Evolutionary conservation across 1,140 invertebrate genomes (phyloP).

Genomic region (Papilio polyxenes): DNA sequence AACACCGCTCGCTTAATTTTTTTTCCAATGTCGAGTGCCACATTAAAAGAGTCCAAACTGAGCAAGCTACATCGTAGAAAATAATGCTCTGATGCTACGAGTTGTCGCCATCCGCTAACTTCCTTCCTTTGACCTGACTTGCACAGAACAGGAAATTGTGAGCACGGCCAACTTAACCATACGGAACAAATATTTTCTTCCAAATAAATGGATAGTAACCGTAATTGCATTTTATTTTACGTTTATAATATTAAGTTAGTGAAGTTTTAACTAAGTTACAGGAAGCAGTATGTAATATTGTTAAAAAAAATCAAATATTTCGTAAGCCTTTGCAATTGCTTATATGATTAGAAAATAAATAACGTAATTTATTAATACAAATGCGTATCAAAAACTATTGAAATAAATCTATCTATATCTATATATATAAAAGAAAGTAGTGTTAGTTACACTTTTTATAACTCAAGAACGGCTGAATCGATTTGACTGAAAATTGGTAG

Average conservation of each 20-base stretch:
- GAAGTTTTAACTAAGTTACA: too few species aligned
- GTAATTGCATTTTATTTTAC: neutral
- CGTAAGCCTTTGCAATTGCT: too few species aligned
- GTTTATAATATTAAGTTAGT: neutral
- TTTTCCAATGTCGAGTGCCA: neutral
- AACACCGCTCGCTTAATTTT: neutral
- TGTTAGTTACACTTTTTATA: too few species aligned
- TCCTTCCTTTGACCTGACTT: conserved; percentile 45
- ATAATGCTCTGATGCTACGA: conserved; percentile 8
- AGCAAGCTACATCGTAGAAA: conserved; percentile 16
- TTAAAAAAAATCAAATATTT: too few species aligned
- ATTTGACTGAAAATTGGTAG: too few species aligned
- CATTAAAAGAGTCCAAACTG: conserved; percentile 18
- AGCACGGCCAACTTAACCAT: conserved; percentile 41
- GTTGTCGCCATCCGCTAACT: conserved; percentile 31
- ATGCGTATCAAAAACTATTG: too few species aligned
- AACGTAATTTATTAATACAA: too few species aligned
- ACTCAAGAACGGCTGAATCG: too few species aligned
- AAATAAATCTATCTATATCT: too few species aligned
- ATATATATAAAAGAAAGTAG: too few species aligned
- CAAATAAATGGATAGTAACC: neutral
- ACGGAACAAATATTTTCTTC: conserved; percentile 43
- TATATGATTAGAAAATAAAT: too few species aligned
- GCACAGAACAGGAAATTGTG: conserved; percentile 41
- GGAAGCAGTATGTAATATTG: too few species aligned